phyloP scores from a whole-genome alignment of 2,113 vertebrate species.

The Labeo rohita region DNA sequence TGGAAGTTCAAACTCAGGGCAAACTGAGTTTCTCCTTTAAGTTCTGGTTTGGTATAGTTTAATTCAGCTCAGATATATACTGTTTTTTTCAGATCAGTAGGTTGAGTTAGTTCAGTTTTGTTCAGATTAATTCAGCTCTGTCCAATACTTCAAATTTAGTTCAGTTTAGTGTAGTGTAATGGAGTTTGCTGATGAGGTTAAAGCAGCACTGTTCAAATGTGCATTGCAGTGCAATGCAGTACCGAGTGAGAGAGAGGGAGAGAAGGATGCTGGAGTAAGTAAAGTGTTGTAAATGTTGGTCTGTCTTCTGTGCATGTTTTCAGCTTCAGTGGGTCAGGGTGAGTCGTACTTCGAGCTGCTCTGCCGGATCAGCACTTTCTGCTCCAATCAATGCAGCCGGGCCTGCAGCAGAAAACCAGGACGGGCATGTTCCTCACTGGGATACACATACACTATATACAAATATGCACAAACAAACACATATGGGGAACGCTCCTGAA shows the following conservation, averaged over 20 bases:
- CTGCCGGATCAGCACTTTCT: slow-evolving; percentile 82
- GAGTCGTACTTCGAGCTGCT: slow-evolving; percentile 60
- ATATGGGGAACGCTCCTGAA: slow-evolving; percentile 2
- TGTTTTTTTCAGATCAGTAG: not conserved
- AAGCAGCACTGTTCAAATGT: slow-evolving; percentile 14
- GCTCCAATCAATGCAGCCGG: slow-evolving; percentile 77
- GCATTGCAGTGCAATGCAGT: slow-evolving; percentile 47
- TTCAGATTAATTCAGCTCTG: not conserved
- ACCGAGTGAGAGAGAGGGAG: not conserved
- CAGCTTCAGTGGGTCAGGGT: slow-evolving; percentile 78
- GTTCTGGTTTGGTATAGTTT: not conserved
- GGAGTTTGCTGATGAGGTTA: slow-evolving; percentile 36
- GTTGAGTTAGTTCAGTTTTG: not conserved
- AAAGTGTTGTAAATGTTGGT: slow-evolving; percentile 62
- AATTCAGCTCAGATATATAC: not conserved
- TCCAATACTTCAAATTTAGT: not conserved
- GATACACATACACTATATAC: slow-evolving; percentile 53
- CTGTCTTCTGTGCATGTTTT: slow-evolving; percentile 80
- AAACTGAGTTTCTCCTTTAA: no score
- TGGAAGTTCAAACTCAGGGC: no score
- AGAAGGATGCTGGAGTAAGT: slow-evolving; percentile 47
- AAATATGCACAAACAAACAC: slow-evolving; percentile 14
- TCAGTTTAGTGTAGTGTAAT: slow-evolving; percentile 13
- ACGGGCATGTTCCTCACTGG: slow-evolving; percentile 63
- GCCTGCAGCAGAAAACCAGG: slow-evolving; percentile 74